These are phyloP conservation scores for Herminia tarsipennalis DNA, from an alignment of 2,888 invertebrate genomes.

Conservation along the genomic window DNA sequence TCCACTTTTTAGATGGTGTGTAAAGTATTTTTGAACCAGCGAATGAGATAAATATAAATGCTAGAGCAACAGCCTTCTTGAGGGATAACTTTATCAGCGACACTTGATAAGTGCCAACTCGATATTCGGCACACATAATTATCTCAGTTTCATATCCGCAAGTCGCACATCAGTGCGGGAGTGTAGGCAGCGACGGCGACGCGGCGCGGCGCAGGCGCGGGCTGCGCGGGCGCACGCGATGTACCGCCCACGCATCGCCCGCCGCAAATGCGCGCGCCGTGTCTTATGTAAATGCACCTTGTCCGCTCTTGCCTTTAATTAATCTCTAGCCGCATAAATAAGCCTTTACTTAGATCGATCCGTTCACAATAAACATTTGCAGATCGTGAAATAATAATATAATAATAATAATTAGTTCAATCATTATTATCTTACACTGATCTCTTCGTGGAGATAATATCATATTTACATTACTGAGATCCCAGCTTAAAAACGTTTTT, in stretches of 20 bases:
- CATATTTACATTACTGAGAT: too few species aligned
- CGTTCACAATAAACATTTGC: conserved; percentile 67
- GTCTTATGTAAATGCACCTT: conserved; percentile 84
- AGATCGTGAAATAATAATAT: conserved; percentile 6
- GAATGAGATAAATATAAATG: too few species aligned
- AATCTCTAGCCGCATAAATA: conserved; percentile 83
- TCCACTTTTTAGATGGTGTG: too few species aligned
- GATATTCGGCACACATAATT: conserved; percentile 44
- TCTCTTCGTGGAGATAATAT: too few species aligned
- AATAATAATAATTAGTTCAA: too few species aligned
- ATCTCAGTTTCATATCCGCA: conserved; percentile 57
- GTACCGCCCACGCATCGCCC: conserved; percentile 67
- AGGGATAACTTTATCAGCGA: conserved; percentile 10
- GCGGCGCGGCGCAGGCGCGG: conserved; percentile 12
- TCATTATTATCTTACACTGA: too few species aligned
- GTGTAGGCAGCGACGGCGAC: conserved; percentile 5
- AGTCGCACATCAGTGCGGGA: conserved; percentile 46
- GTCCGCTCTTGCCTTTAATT: conserved; percentile 80
- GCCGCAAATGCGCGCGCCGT: conserved; percentile 82
- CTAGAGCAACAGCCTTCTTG: neutral
- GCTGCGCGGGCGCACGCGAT: conserved; percentile 51
- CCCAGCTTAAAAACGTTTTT: too few species aligned
- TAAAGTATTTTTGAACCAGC: too few species aligned
- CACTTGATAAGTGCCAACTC: conserved; percentile 18
- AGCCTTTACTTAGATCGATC: conserved; percentile 68